Base-by-base conservation (phyloP, 2,888 invertebrate species). In the Eupithecia insigniata region DNA sequence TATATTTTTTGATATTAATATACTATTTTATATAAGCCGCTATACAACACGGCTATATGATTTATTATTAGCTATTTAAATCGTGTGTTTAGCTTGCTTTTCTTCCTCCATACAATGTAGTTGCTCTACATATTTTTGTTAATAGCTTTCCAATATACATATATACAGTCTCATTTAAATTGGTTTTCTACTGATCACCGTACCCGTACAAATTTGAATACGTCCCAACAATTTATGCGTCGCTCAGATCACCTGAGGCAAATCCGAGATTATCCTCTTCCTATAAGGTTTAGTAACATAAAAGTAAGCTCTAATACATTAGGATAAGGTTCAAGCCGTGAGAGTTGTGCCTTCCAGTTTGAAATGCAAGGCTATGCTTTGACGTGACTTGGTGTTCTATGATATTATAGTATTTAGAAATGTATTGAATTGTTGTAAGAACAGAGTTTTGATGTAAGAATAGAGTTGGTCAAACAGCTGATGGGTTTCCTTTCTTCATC, bases 141-240 rank as follows among this genome's bases (percentile, higher is more conserved):
- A 61, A 61, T 66, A 32, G 26, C 7, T 28, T 65, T 61, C 65
- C 36, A 32, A 65, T 58, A 46, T 68, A 55, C 14, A 66, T 58
- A 46, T 68, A 55, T 8, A 66, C 36, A 39, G 60, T 30, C 36
- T 34, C 30, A 51, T 6, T 55, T 1, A 66, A 73, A 73, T 70
- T 58, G 65, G 68, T 66, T 67, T 72, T 68, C 65, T 70, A 72
- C 61, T 62, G 66, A 70, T 70, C 79, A 74, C 73, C 75, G 69
- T 51, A 66, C 55, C 65, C 28, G 62, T 62, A 69, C 68, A 61
- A 87, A 88, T 86, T 85, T 87, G 85, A 88, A 89, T 86, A 81
- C 80, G 80, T 64, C 82, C 81, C 78, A 83, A 81, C 81, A 84
- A 89, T 89, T 88, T 89, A 89, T 88, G 84, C 80, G 82, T 78